These are phyloP conservation scores for Australoheros facetus DNA, from an alignment of 2,797 vertebrate species.

Conservation along the genomic window DNA sequence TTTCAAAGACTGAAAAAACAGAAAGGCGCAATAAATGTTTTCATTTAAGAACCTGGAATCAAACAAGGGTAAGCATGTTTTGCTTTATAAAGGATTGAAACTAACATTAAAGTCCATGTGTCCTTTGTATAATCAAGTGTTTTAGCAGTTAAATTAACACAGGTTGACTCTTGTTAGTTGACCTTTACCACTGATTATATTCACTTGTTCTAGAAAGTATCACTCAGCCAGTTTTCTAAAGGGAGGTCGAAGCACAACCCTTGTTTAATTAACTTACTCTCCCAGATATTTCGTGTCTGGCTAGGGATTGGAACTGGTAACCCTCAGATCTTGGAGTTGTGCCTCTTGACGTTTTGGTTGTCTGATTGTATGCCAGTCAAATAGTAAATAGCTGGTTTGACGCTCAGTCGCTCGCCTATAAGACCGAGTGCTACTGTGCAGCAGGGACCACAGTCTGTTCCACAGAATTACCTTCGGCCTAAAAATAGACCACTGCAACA, in stretches of 20 bases:
- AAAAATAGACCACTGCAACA: slow-evolving; percentile 55
- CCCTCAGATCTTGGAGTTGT: neutral
- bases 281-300: neutral
- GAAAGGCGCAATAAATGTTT: too few relatives aligned
- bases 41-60: too few relatives aligned
- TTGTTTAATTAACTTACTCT: slow-evolving; percentile 38
- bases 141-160: neutral
- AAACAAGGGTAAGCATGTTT: too few relatives aligned
- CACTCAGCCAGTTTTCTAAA: slow-evolving; percentile 1
- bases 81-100: too few relatives aligned
- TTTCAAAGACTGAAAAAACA: too few relatives aligned
- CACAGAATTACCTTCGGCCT: slow-evolving; percentile 51
- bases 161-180: neutral
- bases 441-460: slow-evolving; percentile 50
- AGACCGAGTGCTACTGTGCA: slow-evolving; percentile 49
- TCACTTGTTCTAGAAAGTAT: neutral
- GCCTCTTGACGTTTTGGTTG: slow-evolving; percentile 28
- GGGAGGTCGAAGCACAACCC: neutral
- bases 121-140: too few relatives aligned
- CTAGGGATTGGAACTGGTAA: slow-evolving; percentile 35
- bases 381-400: slow-evolving; percentile 41
- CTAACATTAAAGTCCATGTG: too few relatives aligned
- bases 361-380: slow-evolving; percentile 35
- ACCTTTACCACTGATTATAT: slow-evolving; percentile 8
- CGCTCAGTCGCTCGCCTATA: slow-evolving; percentile 42